Percentiles rank a stretch among this genome's conserved stretches.
These are phyloP conservation scores for Platichthys stellatus DNA, from an alignment of 2,113 vertebrate species.

Conservation along the genomic window DNA sequence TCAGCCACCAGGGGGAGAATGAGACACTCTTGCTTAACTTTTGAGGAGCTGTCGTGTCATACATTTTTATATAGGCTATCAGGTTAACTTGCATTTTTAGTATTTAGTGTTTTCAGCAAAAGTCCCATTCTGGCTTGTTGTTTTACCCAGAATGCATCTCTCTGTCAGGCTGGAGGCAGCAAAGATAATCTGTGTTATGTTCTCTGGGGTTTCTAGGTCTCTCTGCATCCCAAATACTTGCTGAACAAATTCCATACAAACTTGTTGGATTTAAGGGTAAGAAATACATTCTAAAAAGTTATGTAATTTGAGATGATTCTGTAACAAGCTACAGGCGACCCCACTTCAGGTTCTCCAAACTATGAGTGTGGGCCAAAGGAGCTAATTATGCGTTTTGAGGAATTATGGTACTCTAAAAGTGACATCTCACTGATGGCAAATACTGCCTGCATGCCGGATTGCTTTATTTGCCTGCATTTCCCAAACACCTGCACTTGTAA, in stretches of 20 bases:
- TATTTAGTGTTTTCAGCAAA: neutral
- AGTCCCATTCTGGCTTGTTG: neutral
- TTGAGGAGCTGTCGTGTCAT: too few relatives aligned
- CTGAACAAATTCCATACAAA: constrained; percentile 8
- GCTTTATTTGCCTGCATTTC: constrained; percentile 22
- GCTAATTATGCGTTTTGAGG: neutral
- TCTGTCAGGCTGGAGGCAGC: neutral
- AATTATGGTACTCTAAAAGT: constrained; percentile 15
- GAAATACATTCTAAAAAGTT: neutral
- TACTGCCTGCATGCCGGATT: constrained; percentile 27
- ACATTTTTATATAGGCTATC: too few relatives aligned
- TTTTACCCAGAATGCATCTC: constrained; percentile 22
- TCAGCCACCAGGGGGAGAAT: neutral
- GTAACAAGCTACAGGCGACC: constrained; percentile 6
- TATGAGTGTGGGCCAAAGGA: neutral
- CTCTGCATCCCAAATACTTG: neutral
- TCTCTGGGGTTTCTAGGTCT: neutral
- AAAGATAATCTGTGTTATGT: neutral
- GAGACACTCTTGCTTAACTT: too few relatives aligned
- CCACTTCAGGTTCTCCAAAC: neutral
- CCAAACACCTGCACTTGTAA: constrained; percentile 24
- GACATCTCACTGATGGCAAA: constrained; percentile 16
- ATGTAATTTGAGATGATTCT: constrained; percentile 5
- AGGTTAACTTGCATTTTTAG: neutral
- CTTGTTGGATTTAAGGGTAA: neutral